Base-by-base conservation (phyloP, 1,140 invertebrate species). In the Trichonephila inaurata region DNA sequence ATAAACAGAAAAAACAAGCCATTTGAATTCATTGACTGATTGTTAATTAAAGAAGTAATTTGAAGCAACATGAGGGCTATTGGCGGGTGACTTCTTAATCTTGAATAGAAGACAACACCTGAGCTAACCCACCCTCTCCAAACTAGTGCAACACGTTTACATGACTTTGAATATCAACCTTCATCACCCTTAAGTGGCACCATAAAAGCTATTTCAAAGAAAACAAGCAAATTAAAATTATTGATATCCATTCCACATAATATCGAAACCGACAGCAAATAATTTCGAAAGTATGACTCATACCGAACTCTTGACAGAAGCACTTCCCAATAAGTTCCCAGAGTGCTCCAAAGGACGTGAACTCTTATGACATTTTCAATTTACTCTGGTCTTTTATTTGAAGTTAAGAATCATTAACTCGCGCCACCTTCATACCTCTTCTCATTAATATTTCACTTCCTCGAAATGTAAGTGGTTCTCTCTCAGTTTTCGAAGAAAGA, bases 381-480 rank as follows among this genome's bases (percentile, higher is more conserved):
- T 72, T 33, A 28, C 28, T 72, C 8, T 28, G 69, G 14, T 40
- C 81, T 51, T n/a, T 40, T 21, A 44, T 51, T 21, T n/a, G 16
- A 12, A 21, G 40, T 83, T 7, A 83, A 83, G 81, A 83, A 40
- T 83, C 81, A 83, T 83, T 83, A 83, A 28, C 69, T 51, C 16
- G 40, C 81, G n/a, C 51, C 40, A 83, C 40, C 40, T 83, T 58
- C 51, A 58, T 83, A n/a, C 81, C 51, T 19, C 28, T 28, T 44
- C 81, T 83, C 81, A 83, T 83, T 83, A 83, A 83, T 51, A 83
- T 83, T 83, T 83, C 81, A 44, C 81, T 21, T 58, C 40, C 16
- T 40, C 16, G 6, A 21, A 7, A 58, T 83, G 40, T 21, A 58
- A 83, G 81, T 83, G 81, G 33, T 40, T 51, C 40, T 51, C 19